Base-by-base conservation (phyloP, 1,140 invertebrate genomes). In the Lycorma delicatula region DNA sequence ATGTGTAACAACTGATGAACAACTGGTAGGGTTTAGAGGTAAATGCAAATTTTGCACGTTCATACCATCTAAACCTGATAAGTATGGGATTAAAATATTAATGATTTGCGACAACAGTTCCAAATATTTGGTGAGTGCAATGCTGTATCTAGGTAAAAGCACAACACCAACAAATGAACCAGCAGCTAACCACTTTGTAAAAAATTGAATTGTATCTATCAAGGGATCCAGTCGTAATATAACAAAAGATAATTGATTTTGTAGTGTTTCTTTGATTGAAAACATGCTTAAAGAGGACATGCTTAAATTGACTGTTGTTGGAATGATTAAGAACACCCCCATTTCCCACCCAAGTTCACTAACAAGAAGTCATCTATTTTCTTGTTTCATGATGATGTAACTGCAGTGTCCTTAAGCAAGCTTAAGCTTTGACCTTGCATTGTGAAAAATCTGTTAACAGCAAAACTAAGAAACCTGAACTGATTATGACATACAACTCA, bases 51-150 rank as follows among this genome's bases (percentile, higher is more conserved):
- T 41, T 41, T 4, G 36, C n/a, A 41, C 20, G 36, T 41, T 16
- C 20, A 41, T 41, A 16, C 36, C 36, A 60, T 56, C 34, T 34
- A 57, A 56, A 18, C 48, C 11, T 53, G 60, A 44, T 60, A 66
- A 58, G 27, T 64, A 47, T 63, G 76, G 75, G 1, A 61, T 77
- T 22, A 75, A 76, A 67, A 62, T 74, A 41, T 36, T 66, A 29
- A 61, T 56, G 31, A 58, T 71, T 18, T 65, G 62, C 12, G 67
- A 72, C 61, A 63, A 67, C 23, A 41, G 38, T 49, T 67, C 60
- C 7, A 61, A 64, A 23, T 72, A 73, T 52, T 47, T 71, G 29
- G 54, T 66, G 13, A 67, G 68, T 62, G 65, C 59, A 7, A 66
- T 68, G 47, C 65, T 71, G 26, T 72, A 73, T 52, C 26, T 58